Percentiles rank a stretch among this genome's conserved stretches.
Conservation (phyloP, 2,113 vertebrate genomes). For the Corvus moneduloides region DNA sequence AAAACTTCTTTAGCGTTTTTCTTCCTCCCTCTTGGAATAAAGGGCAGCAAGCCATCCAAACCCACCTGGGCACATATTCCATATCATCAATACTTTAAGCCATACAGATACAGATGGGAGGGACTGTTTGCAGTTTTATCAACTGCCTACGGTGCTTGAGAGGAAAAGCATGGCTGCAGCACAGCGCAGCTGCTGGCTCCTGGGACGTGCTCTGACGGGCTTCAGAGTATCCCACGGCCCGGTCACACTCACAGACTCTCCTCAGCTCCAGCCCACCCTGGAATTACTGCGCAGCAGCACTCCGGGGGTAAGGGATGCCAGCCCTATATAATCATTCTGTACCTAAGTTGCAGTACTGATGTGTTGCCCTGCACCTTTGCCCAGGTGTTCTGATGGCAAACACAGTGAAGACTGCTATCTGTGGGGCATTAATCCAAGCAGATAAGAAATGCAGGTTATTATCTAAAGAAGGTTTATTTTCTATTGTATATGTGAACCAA, state of each 20-base stretch:
- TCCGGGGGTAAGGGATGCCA: rapidly evolving
- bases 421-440: background rate
- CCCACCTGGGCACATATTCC: background rate
- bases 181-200: rapidly evolving
- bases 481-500: background rate
- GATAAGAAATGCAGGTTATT: background rate
- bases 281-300: background rate
- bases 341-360: background rate
- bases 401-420: background rate
- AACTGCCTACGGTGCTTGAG: rapidly evolving
- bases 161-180: background rate
- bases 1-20: background rate
- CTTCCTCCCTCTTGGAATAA: background rate
- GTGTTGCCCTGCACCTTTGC: background rate
- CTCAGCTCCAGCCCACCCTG: rapidly evolving
- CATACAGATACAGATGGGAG: background rate
- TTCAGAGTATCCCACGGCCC: background rate
- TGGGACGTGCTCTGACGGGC: rapidly evolving
- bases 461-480: background rate
- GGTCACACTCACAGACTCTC: background rate
- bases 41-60: background rate
- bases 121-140: background rate
- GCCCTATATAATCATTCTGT: background rate
- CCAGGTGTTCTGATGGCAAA: background rate
- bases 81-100: background rate